Conservation (phyloP, 2,113 vertebrate species). For the Oncorhynchus keta region DNA sequence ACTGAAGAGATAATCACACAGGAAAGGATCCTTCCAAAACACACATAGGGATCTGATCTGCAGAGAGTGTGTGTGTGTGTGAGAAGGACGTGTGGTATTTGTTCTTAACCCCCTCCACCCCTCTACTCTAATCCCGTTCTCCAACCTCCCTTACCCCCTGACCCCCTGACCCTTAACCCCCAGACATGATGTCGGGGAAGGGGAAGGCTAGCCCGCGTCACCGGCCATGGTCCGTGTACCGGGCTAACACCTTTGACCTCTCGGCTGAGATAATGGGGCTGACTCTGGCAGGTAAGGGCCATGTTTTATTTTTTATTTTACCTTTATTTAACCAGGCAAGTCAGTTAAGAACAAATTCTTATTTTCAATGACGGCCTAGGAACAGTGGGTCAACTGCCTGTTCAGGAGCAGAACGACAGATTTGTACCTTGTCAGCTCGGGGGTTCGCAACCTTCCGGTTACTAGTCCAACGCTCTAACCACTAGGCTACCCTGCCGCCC, state of each 20-base stretch:
- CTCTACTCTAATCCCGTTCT: background rate
- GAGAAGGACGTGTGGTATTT: background rate
- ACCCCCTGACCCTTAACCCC: constrained; percentile 44
- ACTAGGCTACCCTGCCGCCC: background rate
- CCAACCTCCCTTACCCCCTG: background rate
- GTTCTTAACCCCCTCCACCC: background rate
- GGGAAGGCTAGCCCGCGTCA: constrained; percentile 93
- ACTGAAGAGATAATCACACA: background rate
- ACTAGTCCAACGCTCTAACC: too few species aligned
- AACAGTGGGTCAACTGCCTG: too few species aligned
- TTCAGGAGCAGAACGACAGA: too few species aligned
- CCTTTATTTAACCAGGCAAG: too few species aligned
- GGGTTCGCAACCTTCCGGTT: too few species aligned
- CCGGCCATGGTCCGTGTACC: constrained; percentile 87
- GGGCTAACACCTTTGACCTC: constrained; percentile 92
- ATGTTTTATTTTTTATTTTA: background rate
- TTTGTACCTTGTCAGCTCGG: too few species aligned
- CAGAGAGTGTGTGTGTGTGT: background rate
- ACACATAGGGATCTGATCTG: background rate
- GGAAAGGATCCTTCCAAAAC: background rate
- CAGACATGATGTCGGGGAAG: constrained; percentile 86
- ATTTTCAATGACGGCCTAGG: too few species aligned
- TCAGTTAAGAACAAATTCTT: too few species aligned
- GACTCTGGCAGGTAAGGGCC: constrained; percentile 82
- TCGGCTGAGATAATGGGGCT: constrained; percentile 92